Evolutionary conservation across 2,797 vertebrate species (phyloP).

Genomic region (Rhinophrynus dorsalis): DNA sequence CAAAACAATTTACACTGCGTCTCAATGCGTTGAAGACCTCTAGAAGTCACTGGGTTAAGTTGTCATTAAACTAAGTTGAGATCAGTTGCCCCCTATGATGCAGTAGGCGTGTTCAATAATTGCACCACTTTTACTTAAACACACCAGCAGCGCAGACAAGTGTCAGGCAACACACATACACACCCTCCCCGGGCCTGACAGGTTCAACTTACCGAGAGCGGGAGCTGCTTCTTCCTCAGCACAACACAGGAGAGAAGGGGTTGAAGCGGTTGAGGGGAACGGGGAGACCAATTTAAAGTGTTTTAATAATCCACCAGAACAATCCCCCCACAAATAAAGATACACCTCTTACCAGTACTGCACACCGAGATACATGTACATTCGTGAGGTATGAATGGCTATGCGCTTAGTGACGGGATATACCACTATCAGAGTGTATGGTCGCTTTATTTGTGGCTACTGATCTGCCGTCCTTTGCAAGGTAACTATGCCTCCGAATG

Average conservation of each 20-base stretch:
- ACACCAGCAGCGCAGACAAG: too few species aligned
- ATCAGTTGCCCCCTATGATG: too few species aligned
- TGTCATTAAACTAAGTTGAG: too few species aligned
- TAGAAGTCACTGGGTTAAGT: too few species aligned
- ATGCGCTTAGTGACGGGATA: too few species aligned
- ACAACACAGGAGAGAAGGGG: slow-evolving; percentile 50
- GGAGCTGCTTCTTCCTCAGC: slow-evolving; percentile 59
- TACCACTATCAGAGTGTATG: too few species aligned
- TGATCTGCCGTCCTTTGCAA: neutral
- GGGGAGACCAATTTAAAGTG: slow-evolving; percentile 50
- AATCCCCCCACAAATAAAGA: neutral
- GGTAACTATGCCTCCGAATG: neutral
- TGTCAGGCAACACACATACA: neutral
- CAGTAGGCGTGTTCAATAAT: too few species aligned
- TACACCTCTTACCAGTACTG: neutral
- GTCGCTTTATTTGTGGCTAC: neutral
- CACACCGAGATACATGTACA: slow-evolving; percentile 22
- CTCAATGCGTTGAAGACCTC: too few species aligned
- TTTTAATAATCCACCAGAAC: slow-evolving; percentile 19
- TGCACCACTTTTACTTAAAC: too few species aligned
- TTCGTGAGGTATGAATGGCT: too few species aligned
- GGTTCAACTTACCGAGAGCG: slow-evolving; percentile 59
- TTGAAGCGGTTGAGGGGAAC: neutral
- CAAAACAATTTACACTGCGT: too few species aligned
- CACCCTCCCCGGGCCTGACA: neutral